Percentiles rank a stretch among this genome's conserved stretches.
These are phyloP conservation scores for Drosophila orosa DNA, from an alignment of 1,140 invertebrate genomes.

Conservation along the genomic window DNA sequence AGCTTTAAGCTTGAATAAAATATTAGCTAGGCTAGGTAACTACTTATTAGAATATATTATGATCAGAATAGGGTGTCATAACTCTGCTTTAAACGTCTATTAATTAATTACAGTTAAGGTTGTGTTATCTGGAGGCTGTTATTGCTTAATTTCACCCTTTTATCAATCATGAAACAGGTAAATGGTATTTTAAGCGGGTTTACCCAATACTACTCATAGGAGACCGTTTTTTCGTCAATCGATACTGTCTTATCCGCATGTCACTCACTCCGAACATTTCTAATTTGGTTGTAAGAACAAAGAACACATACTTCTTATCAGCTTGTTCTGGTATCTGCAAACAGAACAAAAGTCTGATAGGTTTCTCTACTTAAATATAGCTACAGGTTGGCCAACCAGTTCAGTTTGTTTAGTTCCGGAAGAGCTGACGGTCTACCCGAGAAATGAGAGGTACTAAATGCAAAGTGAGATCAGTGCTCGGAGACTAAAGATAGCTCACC, in stretches of 20 bases:
- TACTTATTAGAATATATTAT: neutral
- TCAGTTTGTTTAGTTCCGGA: slow-evolving; percentile 28
- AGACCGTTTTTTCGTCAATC: neutral
- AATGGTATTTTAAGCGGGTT: neutral
- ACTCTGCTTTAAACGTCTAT: neutral
- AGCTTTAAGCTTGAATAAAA: no score
- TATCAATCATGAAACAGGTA: neutral
- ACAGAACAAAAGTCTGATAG: slow-evolving; percentile 4
- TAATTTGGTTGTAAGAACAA: slow-evolving; percentile 28
- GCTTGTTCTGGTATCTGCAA: slow-evolving; percentile 21
- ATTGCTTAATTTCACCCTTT: neutral
- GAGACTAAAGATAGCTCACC: slow-evolving; percentile 35
- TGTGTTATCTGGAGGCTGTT: neutral
- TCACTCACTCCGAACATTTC: slow-evolving; percentile 31
- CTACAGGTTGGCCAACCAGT: neutral
- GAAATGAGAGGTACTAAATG: slow-evolving; percentile 46
- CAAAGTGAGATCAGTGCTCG: neutral
- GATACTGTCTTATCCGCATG: slow-evolving; percentile 28
- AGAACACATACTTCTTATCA: slow-evolving; percentile 15
- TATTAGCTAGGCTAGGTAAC: no score
- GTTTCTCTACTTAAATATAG: slow-evolving; percentile 14
- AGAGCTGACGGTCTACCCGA: slow-evolving; percentile 1
- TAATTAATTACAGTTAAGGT: neutral
- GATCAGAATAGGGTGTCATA: neutral
- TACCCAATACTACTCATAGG: slow-evolving; percentile 1